Evolutionary conservation across 2,113 vertebrate species (phyloP).

Genomic region (Hiodon alosoides): DNA sequence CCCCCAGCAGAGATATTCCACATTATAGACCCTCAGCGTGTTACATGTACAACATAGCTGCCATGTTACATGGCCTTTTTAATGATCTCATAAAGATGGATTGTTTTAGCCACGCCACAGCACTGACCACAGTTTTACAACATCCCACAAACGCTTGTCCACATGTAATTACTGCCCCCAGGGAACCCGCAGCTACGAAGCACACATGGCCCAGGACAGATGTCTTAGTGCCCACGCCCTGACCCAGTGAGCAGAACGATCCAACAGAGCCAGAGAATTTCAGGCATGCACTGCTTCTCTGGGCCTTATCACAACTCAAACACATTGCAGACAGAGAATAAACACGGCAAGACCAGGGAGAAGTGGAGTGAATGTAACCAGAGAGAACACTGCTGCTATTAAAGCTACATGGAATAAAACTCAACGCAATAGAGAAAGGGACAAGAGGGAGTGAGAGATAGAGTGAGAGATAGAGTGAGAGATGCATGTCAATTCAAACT

Average conservation of each 20-base stretch:
- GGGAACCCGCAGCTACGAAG: background rate
- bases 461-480: slow-evolving; percentile 3
- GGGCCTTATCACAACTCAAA: too few species aligned
- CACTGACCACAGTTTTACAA: slow-evolving; percentile 4
- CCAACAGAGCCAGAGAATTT: too few species aligned
- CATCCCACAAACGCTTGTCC: slow-evolving; percentile 7
- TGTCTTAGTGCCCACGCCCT: background rate
- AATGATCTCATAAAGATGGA: slow-evolving; percentile 9
- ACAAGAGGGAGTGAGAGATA: slow-evolving; percentile 1
- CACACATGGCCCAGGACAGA: background rate
- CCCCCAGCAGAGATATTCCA: too few species aligned
- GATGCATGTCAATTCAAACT: too few species aligned
- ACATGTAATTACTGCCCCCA: slow-evolving; percentile 17
- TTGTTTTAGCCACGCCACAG: background rate
- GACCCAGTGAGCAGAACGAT: too few species aligned
- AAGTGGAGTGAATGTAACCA: background rate
- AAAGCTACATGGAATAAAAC: too few species aligned
- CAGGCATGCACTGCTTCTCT: too few species aligned
- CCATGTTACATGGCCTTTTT: background rate
- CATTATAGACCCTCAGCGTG: background rate
- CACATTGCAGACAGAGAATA: too few species aligned
- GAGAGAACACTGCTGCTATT: too few species aligned
- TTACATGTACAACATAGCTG: background rate
- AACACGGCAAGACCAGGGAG: too few species aligned
- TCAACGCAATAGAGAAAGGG: too few species aligned